A percentile compares a stretch with the other conserved stretches of the same genome.
phyloP scores from a whole-genome alignment of 2,888 invertebrate species.

The Ypsolopha scabrella region DNA sequence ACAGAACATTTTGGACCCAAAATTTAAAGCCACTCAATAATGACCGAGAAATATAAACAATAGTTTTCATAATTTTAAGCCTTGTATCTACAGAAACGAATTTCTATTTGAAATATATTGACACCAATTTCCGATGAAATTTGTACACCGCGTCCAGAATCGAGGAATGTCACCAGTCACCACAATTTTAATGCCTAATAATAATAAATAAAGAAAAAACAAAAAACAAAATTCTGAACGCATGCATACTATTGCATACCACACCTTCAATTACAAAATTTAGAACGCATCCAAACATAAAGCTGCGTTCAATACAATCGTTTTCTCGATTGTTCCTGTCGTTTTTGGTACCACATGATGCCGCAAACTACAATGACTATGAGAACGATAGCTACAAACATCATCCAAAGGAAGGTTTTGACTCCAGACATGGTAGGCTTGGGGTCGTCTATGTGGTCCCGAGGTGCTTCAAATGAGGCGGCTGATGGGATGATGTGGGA shows the following conservation, averaged over 20 bases:
- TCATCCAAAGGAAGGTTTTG: conserved; percentile 90
- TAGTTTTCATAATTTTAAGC: too few relatives aligned
- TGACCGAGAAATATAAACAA: too few relatives aligned
- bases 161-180: too few relatives aligned
- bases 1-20: too few relatives aligned
- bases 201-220: too few relatives aligned
- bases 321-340: conserved; percentile 90
- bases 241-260: neutral
- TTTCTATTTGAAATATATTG: too few relatives aligned
- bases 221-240: too few relatives aligned
- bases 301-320: conserved; percentile 70
- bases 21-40: too few relatives aligned
- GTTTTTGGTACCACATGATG: conserved; percentile 94
- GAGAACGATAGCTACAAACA: conserved; percentile 85
- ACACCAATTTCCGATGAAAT: too few relatives aligned
- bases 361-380: conserved; percentile 88
- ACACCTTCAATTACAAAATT: neutral
- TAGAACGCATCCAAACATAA: neutral
- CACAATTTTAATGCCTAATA: too few relatives aligned
- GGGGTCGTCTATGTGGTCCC: conserved; percentile 91
- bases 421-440: conserved; percentile 91
- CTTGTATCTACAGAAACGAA: too few relatives aligned
- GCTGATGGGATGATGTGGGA: conserved; percentile 91
- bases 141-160: too few relatives aligned
- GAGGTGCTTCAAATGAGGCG: conserved; percentile 88